Evolutionary conservation across 2,888 invertebrate genomes (phyloP), one percentile per base, ranked within the genome.

Genomic region (Meiosimyza decipiens): DNA sequence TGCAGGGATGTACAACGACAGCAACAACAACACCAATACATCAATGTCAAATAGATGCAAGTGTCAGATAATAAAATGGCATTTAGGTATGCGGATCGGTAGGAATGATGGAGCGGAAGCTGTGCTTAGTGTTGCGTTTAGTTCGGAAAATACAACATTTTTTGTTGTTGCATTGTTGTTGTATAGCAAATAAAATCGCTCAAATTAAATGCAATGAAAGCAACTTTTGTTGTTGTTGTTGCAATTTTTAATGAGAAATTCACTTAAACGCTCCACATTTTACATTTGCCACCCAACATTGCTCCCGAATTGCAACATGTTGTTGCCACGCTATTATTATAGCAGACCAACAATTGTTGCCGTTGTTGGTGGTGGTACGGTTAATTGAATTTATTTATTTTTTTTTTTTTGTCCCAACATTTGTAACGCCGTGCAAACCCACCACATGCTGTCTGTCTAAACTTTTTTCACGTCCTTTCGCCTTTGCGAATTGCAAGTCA

Each of bases 321-420:
- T 49, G 49, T 50, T 50, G 57, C 57, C 57, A 55, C 47, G 72
- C 62, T 66, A 60, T 55, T 65, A 69, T 71, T 52, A 33, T 54
- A 51, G 22, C 16, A 57, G 18, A 40, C 22, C 40, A 59, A 59
- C 68, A 68, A 59, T 70, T 66, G 68, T 66, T 68, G 69, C 49
- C 55, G 71, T 63, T 65, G 60, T 66, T 47, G 54, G 74, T 72
- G 75, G 75, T 72, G 76, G 75, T 76, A 74, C 77, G 74, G 74
- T 77, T 79, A 76, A 77, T 77, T 70, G 70, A 70, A 70, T 70
- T 63, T 70, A 70, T 62, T 70, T n/a, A n/a, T 69, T 60, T 62
- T 64, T 28, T 28, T 28, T 28, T 4, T 28, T 22, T 12, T 22
- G 22, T 28, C 51, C 64, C 40, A 16, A 5, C 40, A 40, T 40